These are phyloP conservation scores for Pteronura brasiliensis DNA, from an alignment of 2,113 vertebrate genomes.

Conservation along the genomic window DNA sequence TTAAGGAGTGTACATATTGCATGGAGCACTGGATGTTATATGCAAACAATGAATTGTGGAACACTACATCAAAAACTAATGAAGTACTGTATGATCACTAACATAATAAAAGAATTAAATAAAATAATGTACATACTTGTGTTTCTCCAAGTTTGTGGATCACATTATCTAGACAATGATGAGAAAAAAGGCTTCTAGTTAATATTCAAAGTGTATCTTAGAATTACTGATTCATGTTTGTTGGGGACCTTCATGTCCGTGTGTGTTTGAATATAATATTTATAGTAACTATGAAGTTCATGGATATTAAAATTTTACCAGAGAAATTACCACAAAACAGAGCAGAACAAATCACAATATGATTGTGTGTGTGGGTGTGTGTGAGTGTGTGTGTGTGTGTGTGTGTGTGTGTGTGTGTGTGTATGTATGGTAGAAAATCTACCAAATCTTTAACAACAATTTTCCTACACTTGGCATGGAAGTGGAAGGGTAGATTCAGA, in stretches of 20 bases:
- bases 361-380: too few species aligned
- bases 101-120: too few species aligned
- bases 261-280: neutral
- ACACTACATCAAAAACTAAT: too few species aligned
- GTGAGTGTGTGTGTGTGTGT: too few species aligned
- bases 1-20: too few species aligned
- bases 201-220: neutral
- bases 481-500: neutral
- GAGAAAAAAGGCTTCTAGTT: neutral
- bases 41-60: too few species aligned
- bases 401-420: too few species aligned
- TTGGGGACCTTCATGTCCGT: neutral
- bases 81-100: too few species aligned
- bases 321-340: neutral
- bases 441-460: neutral
- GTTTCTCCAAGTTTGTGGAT: neutral
- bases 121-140: too few species aligned
- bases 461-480: neutral
- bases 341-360: neutral
- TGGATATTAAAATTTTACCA: neutral
- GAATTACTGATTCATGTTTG: neutral
- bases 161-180: neutral
- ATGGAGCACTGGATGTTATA: too few species aligned
- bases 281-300: neutral
- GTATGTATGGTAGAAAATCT: neutral